Percentiles rank a stretch among this genome's conserved stretches.
Conservation (phyloP, 2,888 invertebrate genomes). For the Tetanocera ferruginea region DNA sequence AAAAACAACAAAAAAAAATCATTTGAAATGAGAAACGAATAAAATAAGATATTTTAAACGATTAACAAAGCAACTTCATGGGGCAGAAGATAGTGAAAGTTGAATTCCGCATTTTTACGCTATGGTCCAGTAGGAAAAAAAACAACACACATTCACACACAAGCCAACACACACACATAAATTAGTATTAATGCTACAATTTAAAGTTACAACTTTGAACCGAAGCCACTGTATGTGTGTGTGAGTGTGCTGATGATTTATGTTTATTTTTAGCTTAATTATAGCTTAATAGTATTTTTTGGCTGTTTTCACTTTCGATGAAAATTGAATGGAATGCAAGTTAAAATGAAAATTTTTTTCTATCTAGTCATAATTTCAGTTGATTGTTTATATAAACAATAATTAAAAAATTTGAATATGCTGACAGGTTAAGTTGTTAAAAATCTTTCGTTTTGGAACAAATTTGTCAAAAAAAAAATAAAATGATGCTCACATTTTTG, state of each 20-base stretch:
- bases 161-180: slow-evolving; percentile 28
- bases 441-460: too few relatives aligned
- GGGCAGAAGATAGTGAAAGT: slow-evolving; percentile 62
- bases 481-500: too few relatives aligned
- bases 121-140: slow-evolving; percentile 62
- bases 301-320: slow-evolving; percentile 12
- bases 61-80: neutral
- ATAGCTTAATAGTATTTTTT: neutral
- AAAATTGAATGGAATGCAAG: neutral
- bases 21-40: too few relatives aligned
- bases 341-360: too few relatives aligned
- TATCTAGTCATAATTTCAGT: too few relatives aligned
- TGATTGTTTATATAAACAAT: too few relatives aligned
- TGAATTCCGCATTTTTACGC: slow-evolving; percentile 61
- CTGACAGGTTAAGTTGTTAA: too few relatives aligned
- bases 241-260: neutral
- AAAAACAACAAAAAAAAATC: too few relatives aligned
- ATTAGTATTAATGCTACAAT: slow-evolving; percentile 19
- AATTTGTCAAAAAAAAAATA: too few relatives aligned
- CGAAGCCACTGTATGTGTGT: neutral
- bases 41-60: neutral
- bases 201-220: slow-evolving; percentile 42
- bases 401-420: too few relatives aligned
- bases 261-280: neutral
- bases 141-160: slow-evolving; percentile 24